Conservation (phyloP, 2,888 invertebrate genomes). For the Drosophila dives region DNA sequence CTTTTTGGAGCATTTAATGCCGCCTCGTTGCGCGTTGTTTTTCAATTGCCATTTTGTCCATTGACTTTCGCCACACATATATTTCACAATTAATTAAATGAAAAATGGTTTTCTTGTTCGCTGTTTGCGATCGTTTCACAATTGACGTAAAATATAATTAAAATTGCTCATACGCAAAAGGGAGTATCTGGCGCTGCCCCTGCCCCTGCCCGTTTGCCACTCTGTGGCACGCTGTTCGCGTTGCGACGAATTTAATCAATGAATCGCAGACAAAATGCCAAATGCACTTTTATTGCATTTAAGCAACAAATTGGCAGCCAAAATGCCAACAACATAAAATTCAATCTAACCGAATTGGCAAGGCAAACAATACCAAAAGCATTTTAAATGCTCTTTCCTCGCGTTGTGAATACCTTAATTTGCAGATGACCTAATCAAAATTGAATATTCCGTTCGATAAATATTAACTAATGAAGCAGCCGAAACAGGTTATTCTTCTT, state of each 20-base stretch:
- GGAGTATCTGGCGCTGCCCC: neutral
- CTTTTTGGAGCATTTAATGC: slow-evolving; percentile 18
- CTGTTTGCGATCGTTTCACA: slow-evolving; percentile 59
- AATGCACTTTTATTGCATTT: slow-evolving; percentile 79
- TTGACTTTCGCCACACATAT: slow-evolving; percentile 29
- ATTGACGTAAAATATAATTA: slow-evolving; percentile 80
- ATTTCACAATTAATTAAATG: slow-evolving; percentile 79
- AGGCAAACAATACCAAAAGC: neutral
- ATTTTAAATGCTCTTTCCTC: slow-evolving; percentile 32
- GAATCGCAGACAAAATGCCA: slow-evolving; percentile 74
- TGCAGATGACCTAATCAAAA: slow-evolving; percentile 27
- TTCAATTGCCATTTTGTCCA: slow-evolving; percentile 28
- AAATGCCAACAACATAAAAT: slow-evolving; percentile 52
- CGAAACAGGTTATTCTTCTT: slow-evolving; percentile 44
- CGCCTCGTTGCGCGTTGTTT: slow-evolving; percentile 1
- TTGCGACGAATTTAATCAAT: slow-evolving; percentile 74
- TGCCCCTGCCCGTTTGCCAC: neutral
- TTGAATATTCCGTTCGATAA: slow-evolving; percentile 29
- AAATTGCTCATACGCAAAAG: slow-evolving; percentile 69
- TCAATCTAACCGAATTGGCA: slow-evolving; percentile 35
- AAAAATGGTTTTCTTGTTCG: slow-evolving; percentile 65
- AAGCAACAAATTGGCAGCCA: slow-evolving; percentile 70
- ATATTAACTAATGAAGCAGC: slow-evolving; percentile 39
- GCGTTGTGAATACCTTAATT: slow-evolving; percentile 15
- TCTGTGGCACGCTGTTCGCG: slow-evolving; percentile 6